Conservation (phyloP, 1,140 invertebrate genomes). For the Pectinophora gossypiella region DNA sequence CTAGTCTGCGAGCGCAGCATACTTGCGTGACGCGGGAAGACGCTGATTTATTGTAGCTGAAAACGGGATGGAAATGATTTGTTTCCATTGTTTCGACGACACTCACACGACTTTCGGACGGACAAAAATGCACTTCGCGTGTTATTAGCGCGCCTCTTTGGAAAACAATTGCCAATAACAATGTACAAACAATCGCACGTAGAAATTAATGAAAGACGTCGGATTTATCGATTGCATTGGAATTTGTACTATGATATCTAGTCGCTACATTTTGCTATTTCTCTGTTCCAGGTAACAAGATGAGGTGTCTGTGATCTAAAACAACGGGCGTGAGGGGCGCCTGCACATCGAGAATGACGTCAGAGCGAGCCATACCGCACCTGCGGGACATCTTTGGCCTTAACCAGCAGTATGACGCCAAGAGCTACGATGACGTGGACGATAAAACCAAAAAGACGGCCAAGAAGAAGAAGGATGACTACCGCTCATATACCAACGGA, state of each 20-base stretch:
- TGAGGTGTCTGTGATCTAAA: constrained; percentile 58
- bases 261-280: no score
- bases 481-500: constrained; percentile 78
- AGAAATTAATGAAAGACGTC: neutral
- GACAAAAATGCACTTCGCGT: constrained; percentile 1
- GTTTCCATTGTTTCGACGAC: neutral
- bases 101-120: neutral
- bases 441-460: constrained; percentile 75
- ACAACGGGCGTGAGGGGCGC: constrained; percentile 36
- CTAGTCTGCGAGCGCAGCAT: neutral
- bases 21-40: constrained; percentile 1
- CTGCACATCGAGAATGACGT: constrained; percentile 60
- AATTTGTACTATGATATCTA: no score
- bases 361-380: constrained; percentile 81
- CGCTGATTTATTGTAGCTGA: neutral
- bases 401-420: constrained; percentile 60
- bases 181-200: neutral
- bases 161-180: neutral
- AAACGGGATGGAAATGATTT: constrained; percentile 1
- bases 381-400: constrained; percentile 82
- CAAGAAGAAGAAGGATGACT: constrained; percentile 80
- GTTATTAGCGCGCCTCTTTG: neutral
- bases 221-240: neutral
- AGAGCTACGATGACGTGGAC: constrained; percentile 62
- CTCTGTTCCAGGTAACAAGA: constrained; percentile 56